Evolutionary conservation across 1,140 invertebrate species (phyloP), one percentile per base, ranked within the genome.

Genomic region (Micrasema minimum): DNA sequence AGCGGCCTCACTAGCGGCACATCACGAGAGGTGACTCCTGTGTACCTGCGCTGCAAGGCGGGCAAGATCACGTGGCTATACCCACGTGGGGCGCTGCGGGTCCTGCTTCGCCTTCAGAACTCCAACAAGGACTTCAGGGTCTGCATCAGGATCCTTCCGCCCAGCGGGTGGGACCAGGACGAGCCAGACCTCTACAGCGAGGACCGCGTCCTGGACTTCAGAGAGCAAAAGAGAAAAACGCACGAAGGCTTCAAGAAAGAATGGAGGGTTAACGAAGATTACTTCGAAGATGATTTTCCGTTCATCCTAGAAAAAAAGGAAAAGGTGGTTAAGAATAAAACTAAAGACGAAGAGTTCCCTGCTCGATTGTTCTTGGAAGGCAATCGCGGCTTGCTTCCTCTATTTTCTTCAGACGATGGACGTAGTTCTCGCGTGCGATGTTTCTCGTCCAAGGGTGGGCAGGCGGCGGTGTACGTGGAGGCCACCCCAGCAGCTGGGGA

Each of bases 401-500:
- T 94, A 2, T 91, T 91, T 75, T 83, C 89, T 0, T 83, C 87
- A 0, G 85, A 86, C 50, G 89, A 90, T 73, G 87, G 87, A 9
- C 86, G 88, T 64, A 85, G 85, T 43, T 81, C 86, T 53, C 81
- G 84, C 7, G 79, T 89, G 18, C 85, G 88, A 10, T 91, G 90
- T 77, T 93, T 93, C 80, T 85, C 88, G 7, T 91, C 90, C 53
- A 84, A 87, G 14, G 85, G 87, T 22, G 89, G 88, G 20, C 86
- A 89, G 38, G 90, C 89, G 0, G 91, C 91, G 0, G 82, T 93
- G 0, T 94, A 91, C 77, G 88, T 93, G 6, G 92, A 93, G 72
- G 68, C 50, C 74, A 72, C 14, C 62, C 83, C 76, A 16, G 84
- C 81, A 50, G 81, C 80, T 0, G 82, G 83, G 16, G 78, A 77